Conservation (phyloP, 2,888 invertebrate species). For the Lysandra coridon region DNA sequence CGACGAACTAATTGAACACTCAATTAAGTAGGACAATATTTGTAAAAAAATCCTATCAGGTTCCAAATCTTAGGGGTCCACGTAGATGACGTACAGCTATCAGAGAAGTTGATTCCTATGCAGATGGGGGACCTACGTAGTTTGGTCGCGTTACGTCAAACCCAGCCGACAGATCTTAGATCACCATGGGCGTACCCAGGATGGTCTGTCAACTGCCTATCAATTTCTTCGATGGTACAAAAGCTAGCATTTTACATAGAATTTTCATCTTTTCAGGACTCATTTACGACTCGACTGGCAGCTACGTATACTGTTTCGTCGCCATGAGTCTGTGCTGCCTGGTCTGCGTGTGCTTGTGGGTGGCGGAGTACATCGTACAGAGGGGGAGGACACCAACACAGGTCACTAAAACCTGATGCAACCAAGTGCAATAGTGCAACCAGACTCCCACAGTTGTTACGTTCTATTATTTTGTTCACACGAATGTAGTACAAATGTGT, state of each 20-base stretch:
- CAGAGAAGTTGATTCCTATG: too few relatives aligned
- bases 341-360: conserved; percentile 85
- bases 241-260: background rate
- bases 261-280: conserved; percentile 50
- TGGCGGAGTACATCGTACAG: conserved; percentile 73
- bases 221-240: too few relatives aligned
- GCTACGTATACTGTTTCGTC: conserved; percentile 84
- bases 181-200: too few relatives aligned
- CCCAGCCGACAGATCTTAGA: too few relatives aligned
- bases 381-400: background rate
- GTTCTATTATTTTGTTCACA: background rate
- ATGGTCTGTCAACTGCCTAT: too few relatives aligned
- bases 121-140: too few relatives aligned
- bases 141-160: too few relatives aligned
- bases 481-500: background rate
- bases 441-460: background rate
- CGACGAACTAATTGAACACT: too few relatives aligned
- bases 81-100: too few relatives aligned
- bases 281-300: conserved; percentile 78
- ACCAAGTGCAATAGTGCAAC: background rate
- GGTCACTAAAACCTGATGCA: background rate
- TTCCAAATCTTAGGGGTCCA: too few relatives aligned
- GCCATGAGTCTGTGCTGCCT: conserved; percentile 84
- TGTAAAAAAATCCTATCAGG: too few relatives aligned
- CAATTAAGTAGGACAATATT: too few relatives aligned